Conservation (phyloP, 1,140 invertebrate species). For the Zaprionus lachaisei region DNA sequence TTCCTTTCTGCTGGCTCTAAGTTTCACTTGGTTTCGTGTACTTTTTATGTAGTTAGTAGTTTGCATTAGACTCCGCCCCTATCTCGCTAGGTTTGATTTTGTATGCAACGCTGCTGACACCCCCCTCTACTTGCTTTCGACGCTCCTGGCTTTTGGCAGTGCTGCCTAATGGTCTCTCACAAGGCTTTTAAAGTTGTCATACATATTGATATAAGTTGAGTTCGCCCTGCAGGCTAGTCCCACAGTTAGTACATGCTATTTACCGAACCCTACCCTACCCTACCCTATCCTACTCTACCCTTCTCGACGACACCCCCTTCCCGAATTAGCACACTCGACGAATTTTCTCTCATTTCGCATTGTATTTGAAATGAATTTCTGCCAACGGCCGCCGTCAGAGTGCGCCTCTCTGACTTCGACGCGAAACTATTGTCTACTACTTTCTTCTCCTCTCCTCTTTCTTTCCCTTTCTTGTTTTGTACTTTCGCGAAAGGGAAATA, state of each 20-base stretch:
- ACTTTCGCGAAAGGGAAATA: not conserved
- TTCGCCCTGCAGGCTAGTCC: conserved; percentile 54
- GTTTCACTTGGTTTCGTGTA: conserved; percentile 7
- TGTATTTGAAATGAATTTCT: conserved; percentile 40
- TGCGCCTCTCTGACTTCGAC: conserved; percentile 29
- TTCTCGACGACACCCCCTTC: not conserved
- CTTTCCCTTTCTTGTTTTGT: not conserved
- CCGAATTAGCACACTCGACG: conserved; percentile 43
- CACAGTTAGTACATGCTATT: conserved; percentile 55
- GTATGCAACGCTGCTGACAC: not conserved
- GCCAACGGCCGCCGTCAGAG: conserved; percentile 4
- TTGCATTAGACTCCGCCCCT: not conserved
- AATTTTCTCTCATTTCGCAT: conserved; percentile 36
- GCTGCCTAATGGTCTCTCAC: conserved; percentile 55
- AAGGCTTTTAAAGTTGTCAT: conserved; percentile 76
- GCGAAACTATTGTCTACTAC: conserved; percentile 1
- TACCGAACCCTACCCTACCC: not conserved
- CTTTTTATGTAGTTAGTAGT: conserved; percentile 17
- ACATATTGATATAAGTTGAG: conserved; percentile 70
- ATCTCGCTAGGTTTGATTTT: not conserved
- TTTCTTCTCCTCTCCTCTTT: not conserved
- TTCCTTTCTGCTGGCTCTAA: conserved; percentile 3
- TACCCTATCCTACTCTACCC: not conserved
- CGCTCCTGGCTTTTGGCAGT: conserved; percentile 2
- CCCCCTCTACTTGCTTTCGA: not conserved